phyloP scores from a whole-genome alignment of 2,797 vertebrate genomes.

The Sebastes umbrosus region DNA sequence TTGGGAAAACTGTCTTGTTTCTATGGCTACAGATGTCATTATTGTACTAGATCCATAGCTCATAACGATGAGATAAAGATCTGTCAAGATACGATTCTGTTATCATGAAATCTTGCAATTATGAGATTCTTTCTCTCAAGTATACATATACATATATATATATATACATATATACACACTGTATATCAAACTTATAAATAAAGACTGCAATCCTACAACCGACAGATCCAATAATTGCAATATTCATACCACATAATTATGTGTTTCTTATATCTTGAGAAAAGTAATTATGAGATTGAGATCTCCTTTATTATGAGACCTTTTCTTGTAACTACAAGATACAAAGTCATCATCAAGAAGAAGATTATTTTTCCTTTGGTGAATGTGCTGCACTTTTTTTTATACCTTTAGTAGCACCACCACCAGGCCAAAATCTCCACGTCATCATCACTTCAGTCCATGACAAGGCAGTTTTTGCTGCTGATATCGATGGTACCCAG shows the following conservation, averaged over 20 bases:
- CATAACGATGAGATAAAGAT: no score
- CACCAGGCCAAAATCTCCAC: neutral
- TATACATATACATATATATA: no score
- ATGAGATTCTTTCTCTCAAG: no score
- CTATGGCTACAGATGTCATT: neutral
- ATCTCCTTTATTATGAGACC: neutral
- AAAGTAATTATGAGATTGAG: neutral
- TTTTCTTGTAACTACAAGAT: neutral
- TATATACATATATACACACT: no score
- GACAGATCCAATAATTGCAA: neutral
- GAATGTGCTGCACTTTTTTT: neutral
- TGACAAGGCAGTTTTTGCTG: no score
- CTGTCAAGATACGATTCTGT: no score
- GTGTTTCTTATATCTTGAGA: neutral
- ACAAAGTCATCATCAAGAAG: neutral
- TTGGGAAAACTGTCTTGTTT: neutral
- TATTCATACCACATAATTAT: neutral
- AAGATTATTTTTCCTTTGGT: neutral
- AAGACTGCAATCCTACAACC: neutral
- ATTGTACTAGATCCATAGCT: no score
- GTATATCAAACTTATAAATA: neutral
- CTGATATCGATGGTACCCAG: neutral
- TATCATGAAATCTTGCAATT: no score
- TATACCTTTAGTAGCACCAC: neutral
- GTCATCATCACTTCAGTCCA: neutral